A percentile compares a stretch with the other conserved stretches of the same genome.
These are phyloP conservation scores for Abrostola triplasia DNA, from an alignment of 2,888 invertebrate genomes.

Conservation along the genomic window DNA sequence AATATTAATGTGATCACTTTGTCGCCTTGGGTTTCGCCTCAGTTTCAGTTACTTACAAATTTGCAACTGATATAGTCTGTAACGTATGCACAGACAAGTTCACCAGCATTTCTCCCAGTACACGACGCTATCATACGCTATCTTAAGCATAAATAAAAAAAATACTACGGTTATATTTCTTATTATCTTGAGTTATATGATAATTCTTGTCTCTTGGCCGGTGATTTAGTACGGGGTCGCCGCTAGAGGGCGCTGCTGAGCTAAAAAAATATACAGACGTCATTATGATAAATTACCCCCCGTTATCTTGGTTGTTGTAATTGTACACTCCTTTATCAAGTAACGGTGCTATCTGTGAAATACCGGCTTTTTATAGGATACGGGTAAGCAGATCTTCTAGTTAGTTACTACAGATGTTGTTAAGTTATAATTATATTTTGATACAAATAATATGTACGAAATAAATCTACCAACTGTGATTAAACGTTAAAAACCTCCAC, in stretches of 20 bases:
- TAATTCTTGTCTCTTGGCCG: conserved; percentile 76
- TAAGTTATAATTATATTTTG: too few species aligned
- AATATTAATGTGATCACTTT: too few species aligned
- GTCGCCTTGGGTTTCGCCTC: too few species aligned
- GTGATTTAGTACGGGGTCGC: conserved; percentile 81
- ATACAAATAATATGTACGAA: too few species aligned
- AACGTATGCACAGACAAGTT: conserved; percentile 6
- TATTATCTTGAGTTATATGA: conserved; percentile 84
- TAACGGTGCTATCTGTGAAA: conserved; percentile 30
- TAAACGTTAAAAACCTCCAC: too few species aligned
- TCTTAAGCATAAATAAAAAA: conserved; percentile 50
- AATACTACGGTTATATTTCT: conserved; percentile 65
- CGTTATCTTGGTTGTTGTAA: conserved; percentile 59
- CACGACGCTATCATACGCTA: conserved; percentile 29
- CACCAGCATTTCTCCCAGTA: neutral
- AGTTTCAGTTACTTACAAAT: neutral
- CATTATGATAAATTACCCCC: conserved; percentile 80
- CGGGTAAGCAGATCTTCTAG: neutral
- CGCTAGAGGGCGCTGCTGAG: conserved; percentile 63
- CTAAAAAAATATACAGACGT: conserved; percentile 73
- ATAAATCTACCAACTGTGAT: too few species aligned
- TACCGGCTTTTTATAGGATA: conserved; percentile 16
- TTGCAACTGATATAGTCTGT: neutral
- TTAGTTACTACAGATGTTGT: neutral
- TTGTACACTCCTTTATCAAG: conserved; percentile 63